A percentile compares a stretch with the other conserved stretches of the same genome.
These are phyloP conservation scores for Hydrotaea diabolus DNA, from an alignment of 2,888 invertebrate genomes.

Conservation along the genomic window DNA sequence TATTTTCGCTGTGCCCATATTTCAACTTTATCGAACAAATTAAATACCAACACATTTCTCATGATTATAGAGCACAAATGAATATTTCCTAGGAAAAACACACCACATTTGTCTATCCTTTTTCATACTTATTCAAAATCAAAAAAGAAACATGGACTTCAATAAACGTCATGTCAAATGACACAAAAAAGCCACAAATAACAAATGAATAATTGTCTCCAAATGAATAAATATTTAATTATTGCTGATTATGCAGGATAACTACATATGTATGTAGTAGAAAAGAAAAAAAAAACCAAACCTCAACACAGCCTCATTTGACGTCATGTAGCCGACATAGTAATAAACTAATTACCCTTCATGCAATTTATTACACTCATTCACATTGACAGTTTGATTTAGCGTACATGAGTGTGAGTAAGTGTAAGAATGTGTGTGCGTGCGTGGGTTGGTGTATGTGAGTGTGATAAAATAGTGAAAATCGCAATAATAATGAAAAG, in stretches of 20 bases:
- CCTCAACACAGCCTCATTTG: neutral
- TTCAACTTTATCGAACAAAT: too few species aligned
- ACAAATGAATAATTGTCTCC: neutral
- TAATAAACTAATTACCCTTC: constrained; percentile 20
- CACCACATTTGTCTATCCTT: too few species aligned
- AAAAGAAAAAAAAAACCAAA: neutral
- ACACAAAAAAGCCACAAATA: neutral
- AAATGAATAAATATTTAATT: constrained; percentile 15
- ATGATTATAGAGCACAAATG: too few species aligned
- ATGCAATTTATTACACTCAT: constrained; percentile 24
- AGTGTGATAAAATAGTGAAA: constrained; percentile 28
- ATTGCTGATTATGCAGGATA: constrained; percentile 3
- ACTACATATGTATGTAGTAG: neutral
- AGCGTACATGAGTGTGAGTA: neutral
- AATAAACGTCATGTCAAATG: neutral
- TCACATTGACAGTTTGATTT: constrained; percentile 54
- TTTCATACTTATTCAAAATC: too few species aligned
- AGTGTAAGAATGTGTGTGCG: neutral
- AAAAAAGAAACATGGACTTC: neutral
- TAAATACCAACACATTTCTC: too few species aligned
- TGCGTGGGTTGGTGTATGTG: neutral
- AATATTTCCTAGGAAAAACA: too few species aligned
- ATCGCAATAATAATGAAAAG: constrained; percentile 29
- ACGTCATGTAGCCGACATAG: neutral
- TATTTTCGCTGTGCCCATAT: too few species aligned